Percentiles rank a stretch among this genome's conserved stretches.
These are phyloP conservation scores for Brachyistius frenatus DNA, from an alignment of 2,113 vertebrate genomes.

Conservation along the genomic window DNA sequence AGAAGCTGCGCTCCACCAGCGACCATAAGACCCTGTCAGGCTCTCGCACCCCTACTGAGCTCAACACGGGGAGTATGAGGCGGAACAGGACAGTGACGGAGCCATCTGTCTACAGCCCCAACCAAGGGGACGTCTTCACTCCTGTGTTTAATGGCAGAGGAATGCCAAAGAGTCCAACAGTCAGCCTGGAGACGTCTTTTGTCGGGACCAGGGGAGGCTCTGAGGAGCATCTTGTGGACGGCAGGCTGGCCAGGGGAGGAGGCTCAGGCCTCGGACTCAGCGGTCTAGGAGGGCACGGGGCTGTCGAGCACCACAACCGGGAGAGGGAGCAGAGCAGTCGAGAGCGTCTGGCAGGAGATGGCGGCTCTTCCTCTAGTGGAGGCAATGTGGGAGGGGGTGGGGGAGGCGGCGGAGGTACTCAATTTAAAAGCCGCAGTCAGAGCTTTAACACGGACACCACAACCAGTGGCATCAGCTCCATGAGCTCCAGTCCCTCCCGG, in stretches of 20 bases:
- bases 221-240: constrained; percentile 86
- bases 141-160: constrained; percentile 84
- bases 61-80: constrained; percentile 86
- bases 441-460: constrained; percentile 99
- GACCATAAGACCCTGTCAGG: constrained; percentile 89
- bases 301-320: constrained; percentile 80
- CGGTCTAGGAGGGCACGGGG: constrained; percentile 65
- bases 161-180: constrained; percentile 91
- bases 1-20: constrained; percentile 95
- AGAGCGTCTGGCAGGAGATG: constrained; percentile 91
- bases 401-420: constrained; percentile 84
- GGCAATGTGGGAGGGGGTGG: constrained; percentile 87
- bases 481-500: constrained; percentile 98
- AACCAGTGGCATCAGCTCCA: constrained; percentile 98
- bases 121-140: constrained; percentile 90
- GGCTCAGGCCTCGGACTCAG: constrained; percentile 81
- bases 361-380: constrained; percentile 85
- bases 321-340: constrained; percentile 90
- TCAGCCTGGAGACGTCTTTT: constrained; percentile 94
- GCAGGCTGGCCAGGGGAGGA: constrained; percentile 81
- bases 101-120: constrained; percentile 87
- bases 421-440: constrained; percentile 98
- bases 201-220: constrained; percentile 89
- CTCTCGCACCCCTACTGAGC: constrained; percentile 85
- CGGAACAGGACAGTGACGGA: constrained; percentile 94